Evolutionary conservation across 1,140 invertebrate species (phyloP).

Genomic region (Nephila pilipes): DNA sequence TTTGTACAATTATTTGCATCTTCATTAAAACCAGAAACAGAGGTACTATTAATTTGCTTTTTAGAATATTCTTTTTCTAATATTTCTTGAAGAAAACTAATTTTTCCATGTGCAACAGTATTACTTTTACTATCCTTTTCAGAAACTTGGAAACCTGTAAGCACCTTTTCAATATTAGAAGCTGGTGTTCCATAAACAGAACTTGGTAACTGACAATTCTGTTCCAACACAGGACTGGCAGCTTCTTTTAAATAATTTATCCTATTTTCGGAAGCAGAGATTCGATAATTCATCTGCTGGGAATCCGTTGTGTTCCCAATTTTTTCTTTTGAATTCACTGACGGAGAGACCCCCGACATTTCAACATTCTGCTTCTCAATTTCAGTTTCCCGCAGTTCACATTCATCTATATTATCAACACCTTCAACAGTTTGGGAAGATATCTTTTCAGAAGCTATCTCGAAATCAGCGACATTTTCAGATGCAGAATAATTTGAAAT

Average conservation of each 20-base stretch:
- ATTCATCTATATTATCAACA: not conserved
- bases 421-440: not conserved
- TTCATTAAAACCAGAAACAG: not conserved
- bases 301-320: conserved; percentile 23
- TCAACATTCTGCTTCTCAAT: not conserved
- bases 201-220: conserved; percentile 70
- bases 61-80: conserved; percentile 54
- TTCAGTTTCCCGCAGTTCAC: not conserved
- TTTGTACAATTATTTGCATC: not conserved
- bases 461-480: not conserved
- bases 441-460: too few relatives aligned
- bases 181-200: conserved; percentile 71
- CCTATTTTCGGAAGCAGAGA: conserved; percentile 65
- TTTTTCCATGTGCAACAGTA: not conserved
- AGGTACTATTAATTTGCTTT: not conserved
- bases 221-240: not conserved
- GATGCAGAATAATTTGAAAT: not conserved
- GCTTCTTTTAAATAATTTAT: conserved; percentile 20
- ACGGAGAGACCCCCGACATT: conserved; percentile 22
- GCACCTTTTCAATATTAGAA: conserved; percentile 71
- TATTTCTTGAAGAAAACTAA: conserved; percentile 68
- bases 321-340: not conserved
- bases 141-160: conserved; percentile 26
- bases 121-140: conserved; percentile 24
- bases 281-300: conserved; percentile 50